Evolutionary conservation across 2,113 vertebrate species (phyloP), one percentile per base, ranked within the genome.

Genomic region (Pungitius pungitius): DNA sequence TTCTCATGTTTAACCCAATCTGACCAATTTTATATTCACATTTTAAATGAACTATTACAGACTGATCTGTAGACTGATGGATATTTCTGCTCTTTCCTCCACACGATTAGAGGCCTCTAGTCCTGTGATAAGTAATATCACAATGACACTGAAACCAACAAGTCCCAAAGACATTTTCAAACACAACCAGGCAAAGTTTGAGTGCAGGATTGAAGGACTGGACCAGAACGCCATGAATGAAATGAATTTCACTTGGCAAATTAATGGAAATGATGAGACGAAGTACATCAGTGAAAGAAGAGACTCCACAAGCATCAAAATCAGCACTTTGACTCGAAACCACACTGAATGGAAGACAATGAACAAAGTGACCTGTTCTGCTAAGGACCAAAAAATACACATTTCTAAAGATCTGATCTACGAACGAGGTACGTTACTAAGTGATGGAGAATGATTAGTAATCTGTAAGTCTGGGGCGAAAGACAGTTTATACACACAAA

Each of bases 311-410:
- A 7, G 1, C 2, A 30, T 5, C 0, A 81, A 67, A 67, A 66
- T 1, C 35, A 80, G 77, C 58, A 77, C 2, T 0, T 8, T 77
- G 39, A 77, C 39, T 15, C 12, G 0, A 1, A 10, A 0, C 17
- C 5, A 0, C 1, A 0, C 2, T 3, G 45, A 35, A 0, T 73
- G 58, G 63, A 0, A 6, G 20, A 4, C 0, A 0, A 9, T 42
- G 24, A 55, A 33, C 8, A 65, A 22, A 6, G 82, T 84, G 37
- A 1, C 24, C 22, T 84, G 82, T 49, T 84, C 52, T 64, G 82
- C 77, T 7, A 0, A 42, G 3, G 40, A 4, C 14, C 2, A 1
- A 57, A 2, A n/a, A 22, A 62, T 33, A 2, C 20, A 9, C 51
- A 56, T 57, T 3, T 11, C 1, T 62, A 14, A 62, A 62, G 51